Evolutionary conservation across 2,113 vertebrate genomes (phyloP).

Genomic region (Protomyctophum bolini): DNA sequence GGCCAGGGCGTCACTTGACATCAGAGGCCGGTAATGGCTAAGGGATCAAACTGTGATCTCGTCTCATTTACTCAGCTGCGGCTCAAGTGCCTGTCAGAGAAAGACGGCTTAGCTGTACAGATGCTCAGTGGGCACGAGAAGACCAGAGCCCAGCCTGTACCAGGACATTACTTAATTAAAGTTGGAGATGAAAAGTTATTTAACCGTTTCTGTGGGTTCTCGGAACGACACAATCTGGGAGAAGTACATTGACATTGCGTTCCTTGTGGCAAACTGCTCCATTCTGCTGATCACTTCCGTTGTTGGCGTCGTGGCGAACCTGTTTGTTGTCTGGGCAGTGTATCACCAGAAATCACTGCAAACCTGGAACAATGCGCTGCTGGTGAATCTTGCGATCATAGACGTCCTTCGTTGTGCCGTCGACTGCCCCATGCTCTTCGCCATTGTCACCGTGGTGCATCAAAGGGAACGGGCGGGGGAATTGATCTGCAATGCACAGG

Average conservation of each 20-base stretch:
- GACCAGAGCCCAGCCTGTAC: too few relatives aligned
- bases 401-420: slow-evolving; percentile 70
- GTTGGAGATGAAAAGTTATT: slow-evolving; percentile 58
- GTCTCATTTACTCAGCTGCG: slow-evolving; percentile 27
- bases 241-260: slow-evolving; percentile 42
- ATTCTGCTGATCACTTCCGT: slow-evolving; percentile 66
- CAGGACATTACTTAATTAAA: slow-evolving; percentile 30
- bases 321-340: slow-evolving; percentile 76
- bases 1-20: slow-evolving; percentile 57
- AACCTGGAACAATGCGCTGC: slow-evolving; percentile 74
- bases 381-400: slow-evolving; percentile 75
- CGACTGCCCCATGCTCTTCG: slow-evolving; percentile 76
- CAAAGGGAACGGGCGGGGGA: slow-evolving; percentile 27
- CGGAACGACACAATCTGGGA: slow-evolving; percentile 55
- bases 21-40: slow-evolving; percentile 28
- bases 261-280: slow-evolving; percentile 59
- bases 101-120: neutral
- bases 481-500: slow-evolving; percentile 67
- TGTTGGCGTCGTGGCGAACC: slow-evolving; percentile 72
- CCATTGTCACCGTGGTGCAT: slow-evolving; percentile 46
- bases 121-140: neutral
- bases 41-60: slow-evolving; percentile 26
- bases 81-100: neutral
- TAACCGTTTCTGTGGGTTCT: slow-evolving; percentile 25
- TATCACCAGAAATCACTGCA: slow-evolving; percentile 70